Base-by-base conservation (phyloP, 2,888 invertebrate genomes). In the Spodoptera littoralis region DNA sequence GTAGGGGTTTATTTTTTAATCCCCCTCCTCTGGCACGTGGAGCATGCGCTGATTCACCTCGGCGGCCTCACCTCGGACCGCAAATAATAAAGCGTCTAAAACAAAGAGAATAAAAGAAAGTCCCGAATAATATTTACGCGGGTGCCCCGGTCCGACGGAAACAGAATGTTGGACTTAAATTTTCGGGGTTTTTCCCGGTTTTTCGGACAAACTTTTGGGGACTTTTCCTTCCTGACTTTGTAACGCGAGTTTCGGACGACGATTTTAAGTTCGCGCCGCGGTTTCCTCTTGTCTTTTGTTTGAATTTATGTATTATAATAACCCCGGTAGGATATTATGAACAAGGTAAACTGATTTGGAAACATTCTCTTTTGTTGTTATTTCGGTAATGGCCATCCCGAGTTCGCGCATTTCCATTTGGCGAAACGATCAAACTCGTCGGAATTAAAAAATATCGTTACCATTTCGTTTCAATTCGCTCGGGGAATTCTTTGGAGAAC, bases 101-200 rank as follows among this genome's bases (percentile, higher is more conserved):
- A 93, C 92, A 93, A 94, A 91, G 85, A 77, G 86, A 87, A 92
- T 90, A 89, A 91, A 90, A 89, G 89, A 88, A 86, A 89, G 84
- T 83, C 87, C 88, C 86, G 90, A 90, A 92, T 93, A 92, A 92
- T 92, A 90, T 93, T 92, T 90, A 90, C 90, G 87, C 85, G 76
- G 79, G 79, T 81, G 80, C 84, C 84, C 85, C 81, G 87, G 84
- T 79, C 85, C 85, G 82, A 81, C 89, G 92, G 93, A 92, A 91
- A 85, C 88, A 86, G 87, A 88, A 88, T 87, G 89, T 87, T 86
- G 84, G 86, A 84, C 86, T 90, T 87, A 86, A 88, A 91, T 90
- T 93, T 90, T 87, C 80, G 88, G 88, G 87, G 80, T 89, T 90
- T 91, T 89, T 84, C 87, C 88, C 81, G 84, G 86, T 84, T 90